Base-by-base conservation (phyloP, 2,113 vertebrate species). In the Ammodytes dubius region DNA sequence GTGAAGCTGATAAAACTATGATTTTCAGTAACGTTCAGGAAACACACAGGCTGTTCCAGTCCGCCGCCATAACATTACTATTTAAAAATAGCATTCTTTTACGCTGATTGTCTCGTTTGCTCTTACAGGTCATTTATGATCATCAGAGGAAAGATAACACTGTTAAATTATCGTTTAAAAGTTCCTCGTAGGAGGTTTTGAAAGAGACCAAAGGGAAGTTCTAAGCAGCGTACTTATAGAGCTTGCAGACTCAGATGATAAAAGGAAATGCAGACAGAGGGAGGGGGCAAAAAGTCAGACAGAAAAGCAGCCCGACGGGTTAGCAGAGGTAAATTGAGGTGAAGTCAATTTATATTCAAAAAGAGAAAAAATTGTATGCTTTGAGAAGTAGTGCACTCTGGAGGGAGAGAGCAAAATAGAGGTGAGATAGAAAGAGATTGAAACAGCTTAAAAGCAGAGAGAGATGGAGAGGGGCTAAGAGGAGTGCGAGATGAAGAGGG, bases 331-430 rank as follows among this genome's bases (percentile, higher is more conserved):
- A 86, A 89, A 91, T 74, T 76, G 85, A 89, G 88, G 89, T 87
- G 79, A 87, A 79, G 70, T 76, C 82, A 45, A 90, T 92, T 92
- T 89, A 76, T 82, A 88, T 89, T 89, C 81, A 43, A 57, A 87
- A 84, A 71, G 81, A 90, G 27, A 27, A 27, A 27, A 88, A 90
- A 90, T 47, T 88, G 53, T 10, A 6, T 7, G 70, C 69, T 84
- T 69, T 74, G 59, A 78, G 77, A 81, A 87, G 76, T 27, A 46
- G 35, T 17, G 67, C 52, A 82, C 78, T 68, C 73, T 85, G 17
- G 27, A 27, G 72, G 77, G 84, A 81, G 76, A 35, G 78, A 84
- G 82, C 43, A 49, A 64, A 72, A 88, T 9, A 74, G 65, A 46
- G 77, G 52, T 39, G 61, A 70, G 46, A 53, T 71, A 69, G 66